phyloP scores from a whole-genome alignment of 2,888 invertebrate genomes.

The Sesamia inferens region DNA sequence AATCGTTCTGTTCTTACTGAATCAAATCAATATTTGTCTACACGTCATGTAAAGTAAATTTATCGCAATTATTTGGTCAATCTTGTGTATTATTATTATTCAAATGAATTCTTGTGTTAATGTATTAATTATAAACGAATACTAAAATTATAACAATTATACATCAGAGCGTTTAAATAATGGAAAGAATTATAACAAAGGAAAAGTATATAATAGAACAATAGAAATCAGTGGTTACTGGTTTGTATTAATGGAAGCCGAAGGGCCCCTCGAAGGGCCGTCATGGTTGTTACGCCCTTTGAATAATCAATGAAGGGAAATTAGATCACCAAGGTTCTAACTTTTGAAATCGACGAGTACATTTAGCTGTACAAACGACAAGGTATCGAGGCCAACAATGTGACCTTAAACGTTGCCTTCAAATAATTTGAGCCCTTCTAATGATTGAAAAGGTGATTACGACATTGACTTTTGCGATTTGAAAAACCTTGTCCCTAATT shows the following conservation, averaged over 20 bases:
- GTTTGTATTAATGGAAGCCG: slow-evolving; percentile 71
- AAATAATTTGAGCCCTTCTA: slow-evolving; percentile 87
- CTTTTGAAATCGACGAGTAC: slow-evolving; percentile 87
- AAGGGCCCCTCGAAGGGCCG: slow-evolving; percentile 85
- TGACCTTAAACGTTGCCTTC: slow-evolving; percentile 87
- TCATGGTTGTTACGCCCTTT: slow-evolving; percentile 84
- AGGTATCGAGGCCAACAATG: slow-evolving; percentile 81
- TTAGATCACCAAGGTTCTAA: slow-evolving; percentile 87
- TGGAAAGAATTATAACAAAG: slow-evolving; percentile 24
- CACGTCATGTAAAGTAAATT: slow-evolving; percentile 29
- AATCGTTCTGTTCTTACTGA: slow-evolving; percentile 25
- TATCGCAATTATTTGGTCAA: slow-evolving; percentile 39
- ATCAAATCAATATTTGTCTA: slow-evolving; percentile 15
- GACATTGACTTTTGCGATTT: slow-evolving; percentile 85
- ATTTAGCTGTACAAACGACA: slow-evolving; percentile 77
- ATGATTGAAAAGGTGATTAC: slow-evolving; percentile 82
- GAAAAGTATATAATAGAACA: slow-evolving; percentile 44
- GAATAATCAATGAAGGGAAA: slow-evolving; percentile 89
- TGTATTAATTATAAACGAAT: slow-evolving; percentile 14
- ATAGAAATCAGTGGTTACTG: slow-evolving; percentile 60
- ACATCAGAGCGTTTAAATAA: neutral
- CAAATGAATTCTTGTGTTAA: slow-evolving; percentile 22
- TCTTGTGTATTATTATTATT: slow-evolving; percentile 42
- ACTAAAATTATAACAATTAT: slow-evolving; percentile 14
- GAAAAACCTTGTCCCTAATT: slow-evolving; percentile 79